Evolutionary conservation across 1,140 invertebrate genomes (phyloP), one percentile per base, ranked within the genome.

Genomic region (Cydia amplana): DNA sequence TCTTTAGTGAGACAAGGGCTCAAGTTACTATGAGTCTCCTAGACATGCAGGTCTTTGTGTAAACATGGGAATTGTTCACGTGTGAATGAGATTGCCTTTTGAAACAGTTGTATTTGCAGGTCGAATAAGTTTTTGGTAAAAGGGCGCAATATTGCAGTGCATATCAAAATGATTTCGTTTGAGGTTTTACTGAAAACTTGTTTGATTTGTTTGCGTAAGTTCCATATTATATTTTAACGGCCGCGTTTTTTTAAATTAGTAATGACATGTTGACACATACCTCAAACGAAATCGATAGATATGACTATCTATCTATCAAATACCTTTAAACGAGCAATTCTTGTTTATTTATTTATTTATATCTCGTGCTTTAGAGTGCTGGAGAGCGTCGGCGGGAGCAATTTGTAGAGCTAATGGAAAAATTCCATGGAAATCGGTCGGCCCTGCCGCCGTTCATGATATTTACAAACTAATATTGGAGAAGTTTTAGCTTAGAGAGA

Each of bases 381-480:
- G 32, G 55, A 60, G 55, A 23, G 10, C 10, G 23, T 20, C 60
- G 49, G 10, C 55, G 83, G 81, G 83, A 80, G 85, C 88, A 91
- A 91, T 91, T 91, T 91, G 85, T 83, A 80, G 78, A 20, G 73
- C 83, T 91, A 91, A 91, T 91, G 86, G 89, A 89, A 91, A 91
- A 91, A 91, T 91, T 90, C 89, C 87, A 79, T 86, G 85, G 82
- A 89, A 90, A 90, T 89, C 83, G 86, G 82, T 79, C 73, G 82
- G 60, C 75, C 74, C 77, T 74, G 78, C 75, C 80, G 74, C 74
- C 49, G 6, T 70, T 36, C 65, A 70, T 70, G 32, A 70, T 70
- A 36, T 70, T 70, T 70, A 70, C 28, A 40, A 70, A 70, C 28
- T 36, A 43, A 70, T 60, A 60, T 60, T 60, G 55, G 20, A 60